Percentiles rank a stretch among this genome's conserved stretches.
Evolutionary conservation across 2,888 invertebrate species (phyloP).

Genomic region (Polymixis lichenea): DNA sequence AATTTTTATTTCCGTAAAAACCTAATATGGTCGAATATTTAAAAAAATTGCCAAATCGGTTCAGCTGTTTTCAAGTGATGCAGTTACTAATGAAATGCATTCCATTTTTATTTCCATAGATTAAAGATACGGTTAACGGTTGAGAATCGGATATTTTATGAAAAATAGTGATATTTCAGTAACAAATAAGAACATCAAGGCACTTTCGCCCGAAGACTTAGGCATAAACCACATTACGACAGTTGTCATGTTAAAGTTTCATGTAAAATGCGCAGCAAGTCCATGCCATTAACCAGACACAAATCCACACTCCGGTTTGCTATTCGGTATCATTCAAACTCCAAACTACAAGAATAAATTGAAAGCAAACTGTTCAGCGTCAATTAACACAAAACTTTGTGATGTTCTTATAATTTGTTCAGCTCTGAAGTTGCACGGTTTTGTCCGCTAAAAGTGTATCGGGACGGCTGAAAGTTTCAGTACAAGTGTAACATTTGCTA

Average conservation of each 20-base stretch:
- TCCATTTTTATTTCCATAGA: too few relatives aligned
- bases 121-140: too few relatives aligned
- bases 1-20: too few relatives aligned
- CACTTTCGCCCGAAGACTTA: neutral
- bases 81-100: too few relatives aligned
- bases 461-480: constrained; percentile 59
- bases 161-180: neutral
- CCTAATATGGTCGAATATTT: too few relatives aligned
- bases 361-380: constrained; percentile 30
- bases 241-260: neutral
- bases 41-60: too few relatives aligned
- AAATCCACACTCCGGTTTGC: neutral
- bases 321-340: constrained; percentile 16
- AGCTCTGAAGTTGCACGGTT: constrained; percentile 41
- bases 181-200: neutral
- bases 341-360: constrained; percentile 45
- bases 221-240: too few relatives aligned
- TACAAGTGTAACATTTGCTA: constrained; percentile 71
- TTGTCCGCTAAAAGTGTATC: constrained; percentile 57
- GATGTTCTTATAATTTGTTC: constrained; percentile 63
- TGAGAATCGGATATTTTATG: neutral
- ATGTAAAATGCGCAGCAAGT: neutral
- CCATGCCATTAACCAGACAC: neutral
- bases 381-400: constrained; percentile 59
- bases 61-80: too few relatives aligned